A percentile compares a stretch with the other conserved stretches of the same genome.
phyloP scores from a whole-genome alignment of 2,888 invertebrate species.

The Trichopria drosophilae region DNA sequence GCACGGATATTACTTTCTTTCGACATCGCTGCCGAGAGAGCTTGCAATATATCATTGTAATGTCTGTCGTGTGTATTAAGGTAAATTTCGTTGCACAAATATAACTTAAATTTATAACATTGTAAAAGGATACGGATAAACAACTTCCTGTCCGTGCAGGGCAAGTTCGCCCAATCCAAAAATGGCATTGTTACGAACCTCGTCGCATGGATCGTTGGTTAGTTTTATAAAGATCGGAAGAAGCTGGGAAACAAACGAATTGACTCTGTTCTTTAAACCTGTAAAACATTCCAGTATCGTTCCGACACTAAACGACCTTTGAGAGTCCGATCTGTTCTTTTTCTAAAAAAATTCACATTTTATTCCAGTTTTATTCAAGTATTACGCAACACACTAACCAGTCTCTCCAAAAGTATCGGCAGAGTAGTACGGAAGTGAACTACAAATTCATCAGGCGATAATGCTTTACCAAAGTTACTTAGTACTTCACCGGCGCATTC shows the following conservation, averaged over 20 bases:
- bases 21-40: conserved; percentile 68
- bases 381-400: conserved; percentile 58
- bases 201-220: conserved; percentile 67
- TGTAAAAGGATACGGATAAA: conserved; percentile 63
- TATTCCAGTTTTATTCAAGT: conserved; percentile 1
- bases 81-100: conserved; percentile 36
- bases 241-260: conserved; percentile 65
- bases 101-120: conserved; percentile 3
- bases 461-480: conserved; percentile 68
- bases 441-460: conserved; percentile 68
- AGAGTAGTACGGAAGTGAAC: conserved; percentile 69
- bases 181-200: conserved; percentile 76
- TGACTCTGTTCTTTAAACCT: conserved; percentile 63
- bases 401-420: conserved; percentile 66
- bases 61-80: conserved; percentile 57
- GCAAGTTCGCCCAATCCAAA: conserved; percentile 77
- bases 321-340: conserved; percentile 60
- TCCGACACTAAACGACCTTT: conserved; percentile 73
- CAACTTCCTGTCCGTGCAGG: conserved; percentile 66
- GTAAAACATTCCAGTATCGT: conserved; percentile 74
- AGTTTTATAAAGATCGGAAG: conserved; percentile 67
- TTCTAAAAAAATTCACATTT: conserved; percentile 15
- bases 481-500: conserved; percentile 78
- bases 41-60: conserved; percentile 68
- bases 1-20: conserved; percentile 69